Evolutionary conservation across 2,797 vertebrate genomes (phyloP).

Genomic region (Loris lydekkerianus): DNA sequence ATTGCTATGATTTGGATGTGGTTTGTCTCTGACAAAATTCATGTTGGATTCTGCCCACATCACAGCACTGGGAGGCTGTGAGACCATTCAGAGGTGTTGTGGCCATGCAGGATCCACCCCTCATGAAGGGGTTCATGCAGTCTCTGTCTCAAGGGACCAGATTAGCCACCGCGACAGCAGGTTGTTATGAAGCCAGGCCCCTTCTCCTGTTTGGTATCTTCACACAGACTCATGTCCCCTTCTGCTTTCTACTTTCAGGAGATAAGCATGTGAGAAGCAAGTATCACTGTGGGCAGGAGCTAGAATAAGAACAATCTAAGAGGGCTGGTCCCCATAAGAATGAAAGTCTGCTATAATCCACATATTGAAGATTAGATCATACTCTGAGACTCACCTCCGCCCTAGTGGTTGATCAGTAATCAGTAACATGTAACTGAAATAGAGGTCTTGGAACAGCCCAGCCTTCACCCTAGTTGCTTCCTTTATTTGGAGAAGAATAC

Average conservation of each 20-base stretch:
- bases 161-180: neutral
- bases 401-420: neutral
- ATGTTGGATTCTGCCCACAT: neutral
- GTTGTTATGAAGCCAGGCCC: neutral
- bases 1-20: neutral
- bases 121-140: neutral
- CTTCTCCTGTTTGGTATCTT: neutral
- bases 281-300: neutral
- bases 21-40: neutral
- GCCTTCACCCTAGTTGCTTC: neutral
- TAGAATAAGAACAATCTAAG: neutral
- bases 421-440: neutral
- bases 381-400: neutral
- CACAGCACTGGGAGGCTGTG: neutral
- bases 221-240: neutral
- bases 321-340: neutral
- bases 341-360: neutral
- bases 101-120: neutral
- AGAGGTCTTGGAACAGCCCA: neutral
- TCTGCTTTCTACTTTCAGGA: neutral
- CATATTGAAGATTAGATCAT: neutral
- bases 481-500: neutral
- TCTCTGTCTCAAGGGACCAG: neutral
- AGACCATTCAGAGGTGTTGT: neutral
- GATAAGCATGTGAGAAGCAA: neutral